Percentiles rank a stretch among this genome's conserved stretches.
These are phyloP conservation scores for Siniperca knerii DNA, from an alignment of 2,113 vertebrate species.

Conservation along the genomic window DNA sequence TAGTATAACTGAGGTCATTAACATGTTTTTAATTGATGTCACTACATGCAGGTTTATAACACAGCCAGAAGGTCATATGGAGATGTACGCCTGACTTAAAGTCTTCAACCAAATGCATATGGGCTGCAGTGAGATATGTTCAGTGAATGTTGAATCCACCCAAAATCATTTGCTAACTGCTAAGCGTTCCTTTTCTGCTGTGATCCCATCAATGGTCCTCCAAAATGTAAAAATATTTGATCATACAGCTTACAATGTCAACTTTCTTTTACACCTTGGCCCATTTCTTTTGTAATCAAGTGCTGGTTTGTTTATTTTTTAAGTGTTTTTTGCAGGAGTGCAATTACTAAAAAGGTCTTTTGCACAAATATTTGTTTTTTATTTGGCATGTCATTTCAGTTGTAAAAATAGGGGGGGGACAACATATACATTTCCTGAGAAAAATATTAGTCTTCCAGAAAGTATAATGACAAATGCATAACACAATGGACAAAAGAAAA, in stretches of 20 bases:
- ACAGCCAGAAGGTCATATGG: neutral
- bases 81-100: neutral
- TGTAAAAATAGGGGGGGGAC: neutral
- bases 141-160: neutral
- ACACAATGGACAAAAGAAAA: neutral
- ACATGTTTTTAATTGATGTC: neutral
- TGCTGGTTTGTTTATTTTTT: slow-evolving; percentile 11
- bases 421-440: neutral
- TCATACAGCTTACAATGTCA: neutral
- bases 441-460: neutral
- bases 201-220: neutral
- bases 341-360: neutral
- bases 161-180: neutral
- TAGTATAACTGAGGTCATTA: neutral
- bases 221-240: neutral
- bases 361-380: neutral
- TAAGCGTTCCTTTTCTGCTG: neutral
- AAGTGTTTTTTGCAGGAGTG: neutral
- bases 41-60: neutral
- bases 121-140: neutral
- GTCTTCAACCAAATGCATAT: neutral
- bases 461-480: slow-evolving; percentile 9
- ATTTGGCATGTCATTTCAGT: neutral
- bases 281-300: slow-evolving; percentile 20
- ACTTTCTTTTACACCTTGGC: neutral